These are phyloP conservation scores for Bostrychus sinensis DNA, from an alignment of 2,113 vertebrate species.

Conservation along the genomic window DNA sequence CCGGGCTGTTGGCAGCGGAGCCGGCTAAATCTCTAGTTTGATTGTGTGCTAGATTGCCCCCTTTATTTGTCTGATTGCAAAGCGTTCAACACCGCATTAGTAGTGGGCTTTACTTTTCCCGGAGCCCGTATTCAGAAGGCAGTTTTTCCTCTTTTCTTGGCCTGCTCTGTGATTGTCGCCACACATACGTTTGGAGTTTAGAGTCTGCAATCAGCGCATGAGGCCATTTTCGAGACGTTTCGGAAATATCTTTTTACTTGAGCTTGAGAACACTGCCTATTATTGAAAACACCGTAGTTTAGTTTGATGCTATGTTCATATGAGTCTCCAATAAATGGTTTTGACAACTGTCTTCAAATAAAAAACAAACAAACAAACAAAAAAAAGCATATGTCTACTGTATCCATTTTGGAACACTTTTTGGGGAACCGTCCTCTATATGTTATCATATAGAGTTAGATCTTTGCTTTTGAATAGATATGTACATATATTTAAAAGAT, in stretches of 20 bases:
- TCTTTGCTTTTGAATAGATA: too few species aligned
- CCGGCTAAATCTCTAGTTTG: slow-evolving; percentile 80
- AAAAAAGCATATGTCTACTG: too few species aligned
- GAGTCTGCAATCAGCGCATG: slow-evolving; percentile 46
- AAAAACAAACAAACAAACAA: too few species aligned
- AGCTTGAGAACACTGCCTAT: neutral
- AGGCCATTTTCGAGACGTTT: slow-evolving; percentile 32
- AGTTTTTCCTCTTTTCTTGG: slow-evolving; percentile 52
- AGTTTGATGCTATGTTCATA: slow-evolving; percentile 20
- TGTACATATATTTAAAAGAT: too few species aligned
- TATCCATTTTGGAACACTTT: too few species aligned
- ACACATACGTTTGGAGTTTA: slow-evolving; percentile 46
- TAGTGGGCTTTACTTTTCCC: slow-evolving; percentile 69
- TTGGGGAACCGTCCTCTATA: too few species aligned
- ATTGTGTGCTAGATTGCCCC: slow-evolving; percentile 82
- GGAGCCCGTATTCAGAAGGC: slow-evolving; percentile 51
- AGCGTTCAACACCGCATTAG: slow-evolving; percentile 77
- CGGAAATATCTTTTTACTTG: slow-evolving; percentile 19
- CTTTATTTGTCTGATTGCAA: slow-evolving; percentile 84
- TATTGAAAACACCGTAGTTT: slow-evolving; percentile 16
- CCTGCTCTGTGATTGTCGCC: slow-evolving; percentile 44
- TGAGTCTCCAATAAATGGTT: slow-evolving; percentile 11
- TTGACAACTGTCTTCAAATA: neutral
- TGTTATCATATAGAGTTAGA: too few species aligned
- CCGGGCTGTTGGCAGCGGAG: slow-evolving; percentile 79